These are phyloP conservation scores for Mimachlamys varia DNA, from an alignment of 2,888 invertebrate species.

Conservation along the genomic window DNA sequence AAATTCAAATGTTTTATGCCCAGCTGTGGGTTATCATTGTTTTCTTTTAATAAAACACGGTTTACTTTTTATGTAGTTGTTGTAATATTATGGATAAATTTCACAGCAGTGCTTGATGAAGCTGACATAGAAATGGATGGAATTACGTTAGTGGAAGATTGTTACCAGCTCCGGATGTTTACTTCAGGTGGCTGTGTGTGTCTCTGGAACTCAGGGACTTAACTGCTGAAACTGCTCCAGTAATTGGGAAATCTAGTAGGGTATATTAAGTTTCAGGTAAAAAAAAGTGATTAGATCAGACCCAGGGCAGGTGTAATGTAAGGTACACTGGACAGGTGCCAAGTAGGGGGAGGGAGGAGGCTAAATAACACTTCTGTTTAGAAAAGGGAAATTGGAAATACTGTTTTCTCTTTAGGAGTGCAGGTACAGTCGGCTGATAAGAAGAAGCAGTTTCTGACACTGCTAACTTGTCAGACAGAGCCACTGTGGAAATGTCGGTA, in stretches of 20 bases:
- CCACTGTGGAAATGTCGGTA: neutral
- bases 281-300: constrained; percentile 5
- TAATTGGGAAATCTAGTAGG: constrained; percentile 10
- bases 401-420: neutral
- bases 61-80: no score
- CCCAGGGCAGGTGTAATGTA: neutral
- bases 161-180: constrained; percentile 11
- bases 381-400: neutral
- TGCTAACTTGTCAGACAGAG: neutral
- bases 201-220: neutral
- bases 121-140: neutral
- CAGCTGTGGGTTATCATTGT: neutral
- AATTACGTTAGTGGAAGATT: neutral
- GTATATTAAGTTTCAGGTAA: neutral
- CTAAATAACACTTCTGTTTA: neutral
- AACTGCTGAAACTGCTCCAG: neutral
- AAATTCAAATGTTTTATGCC: neutral
- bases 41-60: neutral
- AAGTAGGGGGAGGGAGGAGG: neutral
- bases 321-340: neutral
- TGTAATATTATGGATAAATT: neutral
- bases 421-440: neutral
- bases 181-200: neutral
- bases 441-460: neutral
- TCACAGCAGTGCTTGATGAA: neutral